Base-by-base conservation (phyloP, 2,888 invertebrate species). In the Microctonus hyperodae region DNA sequence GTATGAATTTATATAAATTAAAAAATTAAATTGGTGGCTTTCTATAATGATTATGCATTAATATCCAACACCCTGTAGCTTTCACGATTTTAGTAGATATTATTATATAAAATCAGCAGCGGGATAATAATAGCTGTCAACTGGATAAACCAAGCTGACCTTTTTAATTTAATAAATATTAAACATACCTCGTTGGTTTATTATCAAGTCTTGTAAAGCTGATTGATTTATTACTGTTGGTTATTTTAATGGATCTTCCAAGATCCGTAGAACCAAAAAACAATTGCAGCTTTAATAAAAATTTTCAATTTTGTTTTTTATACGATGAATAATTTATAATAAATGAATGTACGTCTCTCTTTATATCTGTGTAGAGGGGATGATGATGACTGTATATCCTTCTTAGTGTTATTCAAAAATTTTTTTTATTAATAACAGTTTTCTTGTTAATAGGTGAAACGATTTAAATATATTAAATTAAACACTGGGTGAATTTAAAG, bases 271-370 rank as follows among this genome's bases (percentile, higher is more conserved):
- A 78, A 60, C 81, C 79, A 72, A 83, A 82, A 73, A 83, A 81
- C 75, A 82, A 77, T 80, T 81, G 82, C 80, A 82, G 81, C 72
- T 80, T 78, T 35, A 23, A 62, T 2, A 33, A 28, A 23, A n/a
- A n/a, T n/a, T n/a, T n/a, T n/a, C n/a, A n/a, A n/a, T n/a, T n/a
- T n/a, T n/a, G n/a, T n/a, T n/a, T n/a, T n/a, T n/a, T 7, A 23
- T 20, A 22, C 35, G 51, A 61, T 31, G 23, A 55, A 23, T 58
- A 51, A 11, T 62, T n/a, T n/a, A n/a, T 1, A 2, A 44, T n/a
- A 6, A 16, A 44, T 3, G 16, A 16, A 44, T 44, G 16, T 33
- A 20, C 20, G 2, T 16, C 5, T 33, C 20, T 56, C 2, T 13
- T n/a, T n/a, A n/a, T n/a, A 31, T 31, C 3, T 37, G 6, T 37